Evolutionary conservation across 2,797 vertebrate species (phyloP).

Genomic region (Pipistrellus pygmaeus): DNA sequence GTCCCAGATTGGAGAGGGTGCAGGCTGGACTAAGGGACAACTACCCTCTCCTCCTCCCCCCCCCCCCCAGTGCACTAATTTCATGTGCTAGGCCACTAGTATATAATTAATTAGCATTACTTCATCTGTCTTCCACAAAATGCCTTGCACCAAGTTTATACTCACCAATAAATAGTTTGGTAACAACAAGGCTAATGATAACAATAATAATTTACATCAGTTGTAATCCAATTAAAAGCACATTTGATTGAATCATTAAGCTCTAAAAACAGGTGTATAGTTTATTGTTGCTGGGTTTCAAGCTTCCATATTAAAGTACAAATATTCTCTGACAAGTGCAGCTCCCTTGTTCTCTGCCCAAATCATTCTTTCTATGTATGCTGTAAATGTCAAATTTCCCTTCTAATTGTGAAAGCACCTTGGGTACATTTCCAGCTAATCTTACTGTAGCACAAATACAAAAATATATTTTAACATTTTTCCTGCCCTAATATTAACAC

Average conservation of each 20-base stretch:
- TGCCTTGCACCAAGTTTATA: conserved; percentile 37
- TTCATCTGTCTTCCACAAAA: conserved; percentile 56
- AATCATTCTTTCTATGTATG: not conserved
- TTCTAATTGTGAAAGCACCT: conserved; percentile 27
- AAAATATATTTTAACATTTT: not conserved
- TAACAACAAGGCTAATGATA: conserved; percentile 75
- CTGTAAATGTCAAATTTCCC: conserved; percentile 6
- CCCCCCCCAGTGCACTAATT: no score
- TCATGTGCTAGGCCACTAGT: no score
- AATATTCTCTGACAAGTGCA: not conserved
- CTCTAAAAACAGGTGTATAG: conserved; percentile 56
- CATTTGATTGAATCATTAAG: conserved; percentile 70
- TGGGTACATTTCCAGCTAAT: conserved; percentile 32
- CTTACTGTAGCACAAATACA: not conserved
- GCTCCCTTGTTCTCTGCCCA: not conserved
- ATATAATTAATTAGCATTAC: conserved; percentile 37
- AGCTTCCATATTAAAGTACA: not conserved
- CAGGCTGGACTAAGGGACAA: no score
- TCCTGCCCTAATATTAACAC: not conserved
- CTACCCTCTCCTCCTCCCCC: no score
- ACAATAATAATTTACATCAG: conserved; percentile 72
- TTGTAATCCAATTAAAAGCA: conserved; percentile 60
- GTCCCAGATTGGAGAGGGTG: no score
- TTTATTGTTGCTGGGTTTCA: conserved; percentile 17
- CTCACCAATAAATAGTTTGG: conserved; percentile 33